Base-by-base conservation (phyloP, 1,140 invertebrate species). In the Drosophila nebulosa region DNA sequence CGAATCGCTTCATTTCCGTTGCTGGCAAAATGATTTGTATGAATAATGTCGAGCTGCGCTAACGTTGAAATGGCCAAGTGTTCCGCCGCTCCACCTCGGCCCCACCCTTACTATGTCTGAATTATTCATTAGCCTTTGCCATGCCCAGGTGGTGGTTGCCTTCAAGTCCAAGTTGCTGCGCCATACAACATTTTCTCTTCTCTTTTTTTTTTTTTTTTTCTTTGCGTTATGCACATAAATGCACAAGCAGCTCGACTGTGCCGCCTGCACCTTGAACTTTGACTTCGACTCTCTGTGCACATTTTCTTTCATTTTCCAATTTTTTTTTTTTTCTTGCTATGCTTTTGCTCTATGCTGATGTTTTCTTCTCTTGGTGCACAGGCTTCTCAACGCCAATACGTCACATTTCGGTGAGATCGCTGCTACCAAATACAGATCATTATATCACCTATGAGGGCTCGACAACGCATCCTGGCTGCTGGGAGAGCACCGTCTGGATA, bases 361-460 rank as follows among this genome's bases (percentile, higher is more conserved):
- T n/a, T 42, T 2, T 50, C n/a, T 70, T 35, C 4, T 92, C 92
- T 3, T 18, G 2, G 9, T 46, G 16, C 9, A 39, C 92, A 97
- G 97, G 96, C 67, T 94, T 95, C 81, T 95, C 94, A 59, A 95
- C 94, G 51, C 93, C 94, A n/a, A 96, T 98, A 67, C 94, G 95
- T 77, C 95, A 97, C 90, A 92, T 98, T 74, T 97, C 96, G 14
- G 92, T 98, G 67, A 94, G 94, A 79, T 95, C 94, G 50, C 92
- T 99, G 22, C 92, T 99, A 64, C 97, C 97, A 21, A 95, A 96
- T 77, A 98, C 97, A 3, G 94, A 95, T 71, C 95, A 97, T 78
- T 99, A 97, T 92, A 97, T 99, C 92, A 99, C 98, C n/a, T 99
- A 99, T 92, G 98, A 99, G 92, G 98, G 98, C n/a, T 98, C 97